Conservation (phyloP, 2,113 vertebrate genomes). For the Thinocorus orbignyianus region DNA sequence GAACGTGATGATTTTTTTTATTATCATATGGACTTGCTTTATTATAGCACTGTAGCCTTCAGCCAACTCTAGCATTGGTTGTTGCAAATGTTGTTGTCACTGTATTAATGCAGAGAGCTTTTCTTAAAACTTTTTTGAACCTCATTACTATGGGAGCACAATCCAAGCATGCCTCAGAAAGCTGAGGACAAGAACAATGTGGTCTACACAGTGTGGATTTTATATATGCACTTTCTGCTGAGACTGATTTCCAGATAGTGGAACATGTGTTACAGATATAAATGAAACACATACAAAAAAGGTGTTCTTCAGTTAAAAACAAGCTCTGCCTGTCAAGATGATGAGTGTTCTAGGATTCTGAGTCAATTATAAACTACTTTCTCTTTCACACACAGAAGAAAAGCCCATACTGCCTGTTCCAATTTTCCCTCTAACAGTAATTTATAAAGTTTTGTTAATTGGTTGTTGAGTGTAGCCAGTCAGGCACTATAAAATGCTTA, state of each 20-base stretch:
- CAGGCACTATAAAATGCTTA: neutral
- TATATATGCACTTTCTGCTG: neutral
- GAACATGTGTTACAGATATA: slow-evolving; percentile 45
- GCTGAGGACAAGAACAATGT: neutral
- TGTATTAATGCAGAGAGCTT: slow-evolving; percentile 14
- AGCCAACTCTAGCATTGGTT: neutral
- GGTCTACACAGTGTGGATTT: neutral
- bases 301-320: slow-evolving; percentile 50
- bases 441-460: slow-evolving; percentile 41
- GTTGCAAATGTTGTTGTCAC: neutral
- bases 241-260: slow-evolving; percentile 38
- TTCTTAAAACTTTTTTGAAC: slow-evolving; percentile 23
- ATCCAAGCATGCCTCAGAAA: neutral
- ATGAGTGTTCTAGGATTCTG: slow-evolving; percentile 40
- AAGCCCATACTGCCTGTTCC: slow-evolving; percentile 9
- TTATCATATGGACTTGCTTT: neutral
- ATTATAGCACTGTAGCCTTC: neutral
- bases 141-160: neutral
- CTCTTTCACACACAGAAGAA: neutral
- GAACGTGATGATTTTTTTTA: neutral
- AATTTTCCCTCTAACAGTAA: neutral
- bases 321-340: slow-evolving; percentile 52
- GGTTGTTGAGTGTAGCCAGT: neutral
- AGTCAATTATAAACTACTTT: slow-evolving; percentile 36
- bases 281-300: slow-evolving; percentile 37